Percentiles rank a stretch among this genome's conserved stretches.
Conservation (phyloP, 2,888 invertebrate genomes). For the Blastobasis adustella region DNA sequence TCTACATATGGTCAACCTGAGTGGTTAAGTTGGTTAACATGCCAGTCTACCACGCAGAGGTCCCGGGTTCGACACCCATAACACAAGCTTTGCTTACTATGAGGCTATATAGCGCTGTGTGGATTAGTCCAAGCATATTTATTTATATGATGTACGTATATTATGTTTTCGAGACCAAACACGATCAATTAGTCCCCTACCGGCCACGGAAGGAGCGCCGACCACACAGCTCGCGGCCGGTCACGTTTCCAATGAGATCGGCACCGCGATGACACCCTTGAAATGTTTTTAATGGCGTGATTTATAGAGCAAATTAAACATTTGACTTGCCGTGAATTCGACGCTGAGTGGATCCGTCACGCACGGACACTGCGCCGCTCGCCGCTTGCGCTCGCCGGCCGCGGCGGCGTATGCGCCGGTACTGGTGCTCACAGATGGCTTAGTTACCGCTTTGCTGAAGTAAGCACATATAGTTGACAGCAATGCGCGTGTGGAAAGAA, state of each 20-base stretch:
- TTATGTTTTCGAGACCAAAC: no score
- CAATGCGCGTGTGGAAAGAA: no score
- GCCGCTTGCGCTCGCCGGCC: conserved; percentile 21
- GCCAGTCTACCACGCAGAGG: no score
- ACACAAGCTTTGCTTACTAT: no score
- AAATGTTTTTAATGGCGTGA: conserved; percentile 73
- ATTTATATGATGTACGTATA: no score
- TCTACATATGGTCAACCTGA: no score
- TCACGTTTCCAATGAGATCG: conserved; percentile 70
- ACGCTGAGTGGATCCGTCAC: conserved; percentile 70
- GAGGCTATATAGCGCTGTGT: no score
- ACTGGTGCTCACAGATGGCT: neutral
- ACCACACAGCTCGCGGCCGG: conserved; percentile 58
- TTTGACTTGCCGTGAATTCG: conserved; percentile 74
- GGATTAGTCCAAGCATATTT: no score
- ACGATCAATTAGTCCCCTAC: no score
- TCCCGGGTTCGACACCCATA: no score
- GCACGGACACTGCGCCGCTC: conserved; percentile 51
- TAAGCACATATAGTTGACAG: no score
- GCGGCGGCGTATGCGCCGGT: conserved; percentile 14
- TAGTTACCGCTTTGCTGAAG: neutral
- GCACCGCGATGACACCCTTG: conserved; percentile 71
- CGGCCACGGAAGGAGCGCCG: conserved; percentile 13
- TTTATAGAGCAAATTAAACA: conserved; percentile 76
- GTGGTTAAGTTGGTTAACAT: no score